phyloP scores from a whole-genome alignment of 2,113 vertebrate species.

The Pelmatolapia mariae region DNA sequence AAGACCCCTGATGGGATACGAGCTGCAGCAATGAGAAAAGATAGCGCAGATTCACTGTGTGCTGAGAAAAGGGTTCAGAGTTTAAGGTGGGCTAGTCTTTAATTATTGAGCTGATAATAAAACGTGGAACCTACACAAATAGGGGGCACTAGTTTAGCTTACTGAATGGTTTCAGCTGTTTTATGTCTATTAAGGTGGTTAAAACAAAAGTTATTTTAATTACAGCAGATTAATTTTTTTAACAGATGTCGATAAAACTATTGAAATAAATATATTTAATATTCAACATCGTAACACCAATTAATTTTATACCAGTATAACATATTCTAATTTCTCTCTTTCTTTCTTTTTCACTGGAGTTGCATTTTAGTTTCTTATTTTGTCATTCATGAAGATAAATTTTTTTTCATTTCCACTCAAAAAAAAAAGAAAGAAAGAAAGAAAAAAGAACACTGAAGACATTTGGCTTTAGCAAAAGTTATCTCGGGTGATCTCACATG shows the following conservation, averaged over 20 bases:
- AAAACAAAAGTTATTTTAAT: not conserved
- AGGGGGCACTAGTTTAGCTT: not conserved
- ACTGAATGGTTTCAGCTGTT: not conserved
- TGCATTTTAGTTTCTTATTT: not conserved
- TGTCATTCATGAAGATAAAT: not conserved
- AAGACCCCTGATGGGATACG: not conserved
- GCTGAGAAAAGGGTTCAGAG: not conserved
- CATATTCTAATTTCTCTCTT: not conserved
- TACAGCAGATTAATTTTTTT: not conserved
- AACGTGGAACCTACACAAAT: not conserved
- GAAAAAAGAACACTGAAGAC: not conserved
- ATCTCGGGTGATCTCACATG: not conserved
- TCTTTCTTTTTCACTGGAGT: not conserved
- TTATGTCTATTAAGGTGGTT: not conserved
- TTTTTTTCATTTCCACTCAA: not conserved
- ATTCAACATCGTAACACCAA: not conserved
- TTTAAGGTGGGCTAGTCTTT: not conserved
- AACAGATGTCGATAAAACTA: not conserved
- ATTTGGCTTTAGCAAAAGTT: not conserved
- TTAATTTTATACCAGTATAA: not conserved
- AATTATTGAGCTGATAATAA: not conserved
- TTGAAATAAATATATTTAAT: not conserved
- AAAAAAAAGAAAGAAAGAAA: not conserved
- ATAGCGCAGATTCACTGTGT: not conserved
- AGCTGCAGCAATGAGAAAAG: not conserved